Percentiles rank a stretch among this genome's conserved stretches.
phyloP scores from a whole-genome alignment of 2,113 vertebrate genomes.

The Cheirogaleus medius region DNA sequence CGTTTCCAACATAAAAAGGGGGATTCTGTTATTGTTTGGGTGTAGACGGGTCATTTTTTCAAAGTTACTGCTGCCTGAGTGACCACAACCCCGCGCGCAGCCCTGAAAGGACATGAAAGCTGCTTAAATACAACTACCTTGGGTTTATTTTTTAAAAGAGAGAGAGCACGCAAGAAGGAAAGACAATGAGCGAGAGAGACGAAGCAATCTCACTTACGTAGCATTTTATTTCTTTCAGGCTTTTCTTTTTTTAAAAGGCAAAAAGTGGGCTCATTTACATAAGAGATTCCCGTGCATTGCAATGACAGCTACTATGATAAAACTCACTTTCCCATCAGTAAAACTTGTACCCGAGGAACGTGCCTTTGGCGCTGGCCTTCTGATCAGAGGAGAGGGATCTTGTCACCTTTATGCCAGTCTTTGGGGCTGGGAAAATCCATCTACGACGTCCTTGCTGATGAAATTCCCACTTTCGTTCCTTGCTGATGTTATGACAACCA shows the following conservation, averaged over 20 bases:
- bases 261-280: slow-evolving; percentile 70
- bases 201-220: neutral
- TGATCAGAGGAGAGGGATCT: accelerated
- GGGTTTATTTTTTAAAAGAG: slow-evolving; percentile 61
- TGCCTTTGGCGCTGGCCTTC: neutral
- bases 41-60: slow-evolving; percentile 93
- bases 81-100: slow-evolving; percentile 83
- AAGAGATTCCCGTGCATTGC: neutral
- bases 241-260: neutral
- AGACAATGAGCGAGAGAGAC: neutral
- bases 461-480: neutral
- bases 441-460: accelerated
- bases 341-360: neutral
- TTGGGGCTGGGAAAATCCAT: neutral
- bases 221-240: slow-evolving; percentile 63
- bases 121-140: slow-evolving; percentile 85
- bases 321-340: neutral
- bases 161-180: neutral
- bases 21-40: slow-evolving; percentile 93
- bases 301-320: neutral
- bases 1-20: slow-evolving; percentile 92
- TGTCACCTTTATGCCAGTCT: neutral
- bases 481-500: slow-evolving; percentile 20
- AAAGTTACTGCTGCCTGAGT: slow-evolving; percentile 91
- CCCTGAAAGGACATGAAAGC: slow-evolving; percentile 86